Conservation (phyloP, 2,797 vertebrate species). For the Vespertilio murinus region DNA sequence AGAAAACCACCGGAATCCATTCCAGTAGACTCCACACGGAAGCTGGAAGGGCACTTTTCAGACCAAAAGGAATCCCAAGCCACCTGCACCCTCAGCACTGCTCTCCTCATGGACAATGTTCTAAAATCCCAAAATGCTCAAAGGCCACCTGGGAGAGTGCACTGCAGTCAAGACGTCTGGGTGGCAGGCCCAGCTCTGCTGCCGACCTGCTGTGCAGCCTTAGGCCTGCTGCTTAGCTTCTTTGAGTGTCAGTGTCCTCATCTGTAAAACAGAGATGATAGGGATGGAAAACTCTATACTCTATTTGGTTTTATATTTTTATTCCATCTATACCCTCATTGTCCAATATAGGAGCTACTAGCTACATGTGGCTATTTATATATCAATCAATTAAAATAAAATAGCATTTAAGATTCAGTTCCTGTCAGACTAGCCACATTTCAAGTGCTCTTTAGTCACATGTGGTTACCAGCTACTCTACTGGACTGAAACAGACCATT, state of each 20-base stretch:
- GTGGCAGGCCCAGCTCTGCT: not conserved
- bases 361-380: not conserved
- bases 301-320: not conserved
- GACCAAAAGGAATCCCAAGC: not conserved
- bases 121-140: not conserved
- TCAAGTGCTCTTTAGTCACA: constrained; percentile 2
- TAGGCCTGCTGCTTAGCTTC: not conserved
- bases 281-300: not conserved
- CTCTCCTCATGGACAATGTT: not conserved
- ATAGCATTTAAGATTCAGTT: constrained; percentile 34
- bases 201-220: not conserved
- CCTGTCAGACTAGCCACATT: not conserved
- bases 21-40: not conserved
- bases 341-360: not conserved
- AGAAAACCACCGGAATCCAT: not conserved
- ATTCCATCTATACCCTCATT: not conserved
- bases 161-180: not conserved
- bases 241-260: not conserved
- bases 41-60: not conserved
- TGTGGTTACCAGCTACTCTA: not conserved
- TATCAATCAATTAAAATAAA: constrained; percentile 28
- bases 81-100: not conserved
- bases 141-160: not conserved
- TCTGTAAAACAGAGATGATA: not conserved
- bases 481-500: not conserved